Percentiles rank a stretch among this genome's conserved stretches.
Evolutionary conservation across 2,797 vertebrate genomes (phyloP).

Genomic region (Ciconia nigra): DNA sequence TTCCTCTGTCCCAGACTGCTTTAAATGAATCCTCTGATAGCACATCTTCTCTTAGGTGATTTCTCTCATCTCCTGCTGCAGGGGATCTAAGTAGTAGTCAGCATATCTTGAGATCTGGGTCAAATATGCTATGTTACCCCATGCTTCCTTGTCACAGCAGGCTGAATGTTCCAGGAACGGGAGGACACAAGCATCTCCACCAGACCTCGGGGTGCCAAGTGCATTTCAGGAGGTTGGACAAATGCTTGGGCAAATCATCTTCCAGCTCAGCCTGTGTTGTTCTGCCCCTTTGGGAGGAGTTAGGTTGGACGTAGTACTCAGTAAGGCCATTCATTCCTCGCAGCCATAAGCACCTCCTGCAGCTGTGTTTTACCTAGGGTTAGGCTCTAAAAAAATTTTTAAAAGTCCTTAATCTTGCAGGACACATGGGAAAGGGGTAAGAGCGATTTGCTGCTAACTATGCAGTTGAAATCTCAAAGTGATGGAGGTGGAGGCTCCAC

Average conservation of each 20-base stretch:
- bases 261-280: neutral
- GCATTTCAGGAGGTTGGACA: neutral
- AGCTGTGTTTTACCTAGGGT: neutral
- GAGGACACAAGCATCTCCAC: neutral
- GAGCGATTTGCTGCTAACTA: constrained; percentile 1
- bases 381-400: neutral
- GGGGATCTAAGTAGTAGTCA: neutral
- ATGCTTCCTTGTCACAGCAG: neutral
- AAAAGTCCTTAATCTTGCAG: neutral
- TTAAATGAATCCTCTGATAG: neutral
- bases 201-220: neutral
- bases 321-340: neutral
- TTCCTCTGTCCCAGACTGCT: neutral
- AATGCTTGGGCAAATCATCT: neutral
- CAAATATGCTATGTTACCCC: neutral
- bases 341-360: neutral
- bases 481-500: neutral
- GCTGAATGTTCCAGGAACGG: neutral
- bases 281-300: neutral
- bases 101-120: neutral
- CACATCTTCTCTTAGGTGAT: neutral
- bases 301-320: neutral
- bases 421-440: neutral
- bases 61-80: neutral
- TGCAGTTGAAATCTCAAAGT: constrained; percentile 25